Evolutionary conservation across 2,113 vertebrate genomes (phyloP).

Genomic region (Glaucomys volans): DNA sequence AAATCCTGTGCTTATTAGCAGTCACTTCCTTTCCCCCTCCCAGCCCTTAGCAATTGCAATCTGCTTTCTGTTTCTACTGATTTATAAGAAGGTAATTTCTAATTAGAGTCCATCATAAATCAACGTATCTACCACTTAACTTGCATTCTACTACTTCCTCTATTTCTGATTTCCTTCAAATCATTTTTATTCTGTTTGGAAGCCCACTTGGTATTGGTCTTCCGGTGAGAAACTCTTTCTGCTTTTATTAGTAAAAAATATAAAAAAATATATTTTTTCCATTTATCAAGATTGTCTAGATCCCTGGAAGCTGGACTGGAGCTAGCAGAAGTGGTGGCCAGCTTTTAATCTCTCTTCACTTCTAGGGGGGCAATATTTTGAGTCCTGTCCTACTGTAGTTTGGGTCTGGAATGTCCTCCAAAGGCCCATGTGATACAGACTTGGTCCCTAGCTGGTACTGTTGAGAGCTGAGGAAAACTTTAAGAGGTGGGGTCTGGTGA

Average conservation of each 20-base stretch:
- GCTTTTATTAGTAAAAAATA: not conserved
- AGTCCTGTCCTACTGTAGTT: not conserved
- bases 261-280: not conserved
- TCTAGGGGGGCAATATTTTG: not conserved
- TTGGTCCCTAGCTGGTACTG: not conserved
- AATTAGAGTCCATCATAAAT: not conserved
- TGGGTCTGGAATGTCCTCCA: not conserved
- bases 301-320: not conserved
- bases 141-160: not conserved
- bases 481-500: not conserved
- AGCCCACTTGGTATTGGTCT: not conserved
- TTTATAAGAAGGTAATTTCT: slow-evolving; percentile 42
- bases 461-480: not conserved
- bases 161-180: not conserved
- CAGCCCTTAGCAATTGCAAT: not conserved
- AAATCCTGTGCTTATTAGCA: not conserved
- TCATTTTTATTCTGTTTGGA: not conserved
- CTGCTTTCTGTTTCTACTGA: not conserved
- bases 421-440: not conserved
- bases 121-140: not conserved
- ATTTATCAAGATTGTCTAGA: not conserved
- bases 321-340: not conserved
- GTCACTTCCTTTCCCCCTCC: not conserved
- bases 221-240: not conserved
- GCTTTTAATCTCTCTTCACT: not conserved